phyloP scores from a whole-genome alignment of 2,888 invertebrate species.

The Ophraella communa region DNA sequence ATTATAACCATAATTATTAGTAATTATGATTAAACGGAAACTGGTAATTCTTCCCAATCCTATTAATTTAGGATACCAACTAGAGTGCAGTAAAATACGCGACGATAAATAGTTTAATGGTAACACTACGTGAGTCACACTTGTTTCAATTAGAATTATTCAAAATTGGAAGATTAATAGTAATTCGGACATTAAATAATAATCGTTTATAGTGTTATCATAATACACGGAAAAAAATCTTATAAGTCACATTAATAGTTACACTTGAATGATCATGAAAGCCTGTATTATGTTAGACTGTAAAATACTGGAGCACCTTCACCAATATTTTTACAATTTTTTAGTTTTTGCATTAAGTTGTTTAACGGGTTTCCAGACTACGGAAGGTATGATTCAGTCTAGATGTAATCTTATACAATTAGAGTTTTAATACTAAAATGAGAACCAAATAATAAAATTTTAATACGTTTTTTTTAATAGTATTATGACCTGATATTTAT shows the following conservation, averaged over 20 bases:
- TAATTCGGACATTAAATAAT: constrained; percentile 26
- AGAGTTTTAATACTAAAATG: neutral
- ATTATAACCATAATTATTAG: constrained; percentile 8
- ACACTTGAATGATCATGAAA: neutral
- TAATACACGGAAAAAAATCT: neutral
- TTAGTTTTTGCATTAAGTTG: neutral
- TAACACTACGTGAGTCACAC: constrained; percentile 40
- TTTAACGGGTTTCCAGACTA: constrained; percentile 12
- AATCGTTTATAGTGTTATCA: neutral
- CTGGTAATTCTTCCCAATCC: constrained; percentile 43
- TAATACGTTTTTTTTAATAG: too few relatives aligned
- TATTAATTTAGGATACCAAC: constrained; percentile 38
- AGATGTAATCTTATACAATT: constrained; percentile 1
- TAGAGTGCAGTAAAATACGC: constrained; percentile 33
- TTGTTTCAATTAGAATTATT: constrained; percentile 46
- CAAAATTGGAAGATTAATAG: constrained; percentile 41
- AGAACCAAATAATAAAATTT: too few relatives aligned
- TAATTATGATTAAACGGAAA: constrained; percentile 38
- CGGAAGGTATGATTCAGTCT: constrained; percentile 20
- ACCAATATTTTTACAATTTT: neutral
- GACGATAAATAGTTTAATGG: constrained; percentile 46
- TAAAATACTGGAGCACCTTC: neutral
- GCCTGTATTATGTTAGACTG: neutral
- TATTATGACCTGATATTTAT: too few relatives aligned
- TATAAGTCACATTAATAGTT: neutral